These are phyloP conservation scores for Kryptolebias ocellatus DNA, from an alignment of 2,797 vertebrate genomes.

Conservation along the genomic window DNA sequence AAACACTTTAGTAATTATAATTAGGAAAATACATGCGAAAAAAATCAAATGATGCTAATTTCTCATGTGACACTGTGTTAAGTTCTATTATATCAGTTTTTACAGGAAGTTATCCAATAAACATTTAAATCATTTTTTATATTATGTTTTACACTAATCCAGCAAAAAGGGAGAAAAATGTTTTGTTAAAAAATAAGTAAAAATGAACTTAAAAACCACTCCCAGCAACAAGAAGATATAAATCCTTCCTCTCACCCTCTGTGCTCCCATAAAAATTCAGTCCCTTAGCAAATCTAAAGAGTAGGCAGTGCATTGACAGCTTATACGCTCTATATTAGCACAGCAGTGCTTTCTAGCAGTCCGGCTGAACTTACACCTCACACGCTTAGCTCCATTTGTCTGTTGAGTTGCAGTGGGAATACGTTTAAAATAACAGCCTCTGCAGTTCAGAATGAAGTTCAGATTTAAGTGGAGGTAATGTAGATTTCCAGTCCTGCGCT, in stretches of 20 bases:
- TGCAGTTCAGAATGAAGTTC: slow-evolving; percentile 32
- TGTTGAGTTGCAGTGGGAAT: slow-evolving; percentile 8
- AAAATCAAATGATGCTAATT: neutral
- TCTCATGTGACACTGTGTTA: neutral
- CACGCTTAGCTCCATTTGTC: slow-evolving; percentile 23
- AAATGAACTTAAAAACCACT: neutral
- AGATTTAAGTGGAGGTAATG: slow-evolving; percentile 40
- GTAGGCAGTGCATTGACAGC: slow-evolving; percentile 6
- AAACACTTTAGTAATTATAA: neutral
- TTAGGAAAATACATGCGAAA: neutral
- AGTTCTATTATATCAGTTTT: neutral
- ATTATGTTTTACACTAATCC: neutral
- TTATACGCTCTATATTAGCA: slow-evolving; percentile 2
- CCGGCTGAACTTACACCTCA: slow-evolving; percentile 7
- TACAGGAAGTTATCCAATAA: neutral
- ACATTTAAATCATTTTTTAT: too few species aligned
- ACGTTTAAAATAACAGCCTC: slow-evolving; percentile 24
- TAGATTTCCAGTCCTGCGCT: slow-evolving; percentile 1
- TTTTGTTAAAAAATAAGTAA: neutral
- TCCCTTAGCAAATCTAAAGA: slow-evolving; percentile 16
- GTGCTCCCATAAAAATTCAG: neutral
- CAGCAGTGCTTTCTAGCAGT: neutral
- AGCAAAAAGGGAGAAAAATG: too few species aligned
- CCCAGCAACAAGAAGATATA: neutral
- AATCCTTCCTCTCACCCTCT: neutral